Percentiles rank a stretch among this genome's conserved stretches.
phyloP scores from a whole-genome alignment of 2,888 invertebrate genomes.

The Stramonita haemastoma region DNA sequence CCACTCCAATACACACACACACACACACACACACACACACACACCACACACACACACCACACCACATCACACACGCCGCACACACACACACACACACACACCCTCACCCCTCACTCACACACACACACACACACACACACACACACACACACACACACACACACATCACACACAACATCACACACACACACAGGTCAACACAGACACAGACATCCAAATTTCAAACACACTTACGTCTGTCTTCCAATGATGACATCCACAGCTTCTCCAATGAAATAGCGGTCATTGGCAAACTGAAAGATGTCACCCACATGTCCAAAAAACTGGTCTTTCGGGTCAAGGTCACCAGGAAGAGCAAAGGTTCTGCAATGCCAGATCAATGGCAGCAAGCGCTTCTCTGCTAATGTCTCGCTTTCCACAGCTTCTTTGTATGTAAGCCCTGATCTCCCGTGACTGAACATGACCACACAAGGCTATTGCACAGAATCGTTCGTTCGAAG shows the following conservation, averaged over 20 bases:
- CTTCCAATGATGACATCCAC: constrained; percentile 82
- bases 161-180: neutral
- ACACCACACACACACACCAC: neutral
- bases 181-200: neutral
- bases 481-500: constrained; percentile 95
- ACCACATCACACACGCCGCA: neutral
- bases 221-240: constrained; percentile 81
- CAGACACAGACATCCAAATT: neutral
- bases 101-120: too few relatives aligned
- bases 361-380: constrained; percentile 83
- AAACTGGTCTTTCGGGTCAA: constrained; percentile 90
- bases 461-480: constrained; percentile 98
- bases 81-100: neutral
- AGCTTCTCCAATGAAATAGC: constrained; percentile 93
- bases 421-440: constrained; percentile 97
- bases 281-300: constrained; percentile 89
- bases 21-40: too few relatives aligned
- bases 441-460: constrained; percentile 93
- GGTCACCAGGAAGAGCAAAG: constrained; percentile 89
- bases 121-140: too few relatives aligned
- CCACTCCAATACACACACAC: too few relatives aligned
- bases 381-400: constrained; percentile 85
- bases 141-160: constrained; percentile 6
- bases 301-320: constrained; percentile 93
- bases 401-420: constrained; percentile 90